These are phyloP conservation scores for Mystacornis crossleyi DNA, from an alignment of 2,113 vertebrate genomes.

Conservation along the genomic window DNA sequence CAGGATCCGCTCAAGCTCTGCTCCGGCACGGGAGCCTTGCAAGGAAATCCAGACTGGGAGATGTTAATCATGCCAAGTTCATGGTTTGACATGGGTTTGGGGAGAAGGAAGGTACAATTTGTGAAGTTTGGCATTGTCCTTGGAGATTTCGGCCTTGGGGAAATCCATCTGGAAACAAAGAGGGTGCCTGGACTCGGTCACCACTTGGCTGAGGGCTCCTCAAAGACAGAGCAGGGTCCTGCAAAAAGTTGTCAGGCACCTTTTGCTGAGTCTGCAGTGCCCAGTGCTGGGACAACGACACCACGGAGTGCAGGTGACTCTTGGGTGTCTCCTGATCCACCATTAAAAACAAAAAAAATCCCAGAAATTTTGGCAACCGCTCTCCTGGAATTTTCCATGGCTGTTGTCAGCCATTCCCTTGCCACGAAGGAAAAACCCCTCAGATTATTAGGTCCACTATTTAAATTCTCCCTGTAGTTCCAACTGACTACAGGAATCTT, in stretches of 20 bases:
- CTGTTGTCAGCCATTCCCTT: background rate
- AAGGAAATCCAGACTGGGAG: background rate
- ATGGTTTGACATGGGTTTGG: background rate
- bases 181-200: background rate
- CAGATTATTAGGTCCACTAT: constrained; percentile 16
- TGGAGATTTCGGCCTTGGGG: background rate
- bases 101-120: background rate
- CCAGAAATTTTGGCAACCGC: background rate
- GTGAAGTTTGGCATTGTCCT: background rate
- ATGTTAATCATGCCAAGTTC: background rate
- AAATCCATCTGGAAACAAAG: background rate
- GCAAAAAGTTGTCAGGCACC: fast-evolving
- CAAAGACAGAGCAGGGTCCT: background rate
- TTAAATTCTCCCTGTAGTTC: constrained; percentile 44
- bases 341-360: background rate
- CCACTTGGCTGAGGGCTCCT: background rate
- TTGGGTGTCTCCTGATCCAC: background rate
- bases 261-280: background rate
- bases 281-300: background rate
- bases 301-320: background rate
- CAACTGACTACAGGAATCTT: constrained; percentile 47
- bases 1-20: background rate
- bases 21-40: background rate
- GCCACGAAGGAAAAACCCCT: background rate
- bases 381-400: background rate